These are phyloP conservation scores for Picathartes gymnocephalus DNA, from an alignment of 2,113 vertebrate species.

Conservation along the genomic window DNA sequence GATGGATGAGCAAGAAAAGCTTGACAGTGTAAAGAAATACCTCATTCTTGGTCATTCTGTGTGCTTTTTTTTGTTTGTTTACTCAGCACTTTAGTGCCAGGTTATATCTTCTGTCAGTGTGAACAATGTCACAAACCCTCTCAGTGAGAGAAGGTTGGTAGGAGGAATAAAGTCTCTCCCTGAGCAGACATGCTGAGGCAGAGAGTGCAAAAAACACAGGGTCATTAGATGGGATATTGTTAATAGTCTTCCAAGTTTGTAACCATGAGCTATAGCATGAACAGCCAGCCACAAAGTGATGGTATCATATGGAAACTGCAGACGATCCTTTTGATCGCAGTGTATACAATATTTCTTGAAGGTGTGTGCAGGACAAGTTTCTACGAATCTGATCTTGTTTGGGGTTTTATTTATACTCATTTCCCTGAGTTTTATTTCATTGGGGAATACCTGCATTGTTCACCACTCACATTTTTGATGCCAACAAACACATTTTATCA, in stretches of 20 bases:
- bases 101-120: not conserved
- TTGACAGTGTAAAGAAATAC: not conserved
- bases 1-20: not conserved
- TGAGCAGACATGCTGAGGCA: not conserved
- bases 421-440: constrained; percentile 17
- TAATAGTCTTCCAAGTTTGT: constrained; percentile 44
- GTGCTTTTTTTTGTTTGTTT: not conserved
- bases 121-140: not conserved
- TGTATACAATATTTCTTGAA: not conserved
- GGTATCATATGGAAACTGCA: constrained; percentile 16
- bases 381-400: constrained; percentile 24
- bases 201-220: not conserved
- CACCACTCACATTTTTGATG: not conserved
- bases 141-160: not conserved
- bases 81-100: not conserved
- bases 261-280: constrained; percentile 13
- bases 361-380: constrained; percentile 29
- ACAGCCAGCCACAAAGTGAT: constrained; percentile 21
- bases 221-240: constrained; percentile 20
- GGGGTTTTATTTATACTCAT: constrained; percentile 15
- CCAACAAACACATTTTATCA: not conserved
- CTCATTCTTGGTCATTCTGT: not conserved
- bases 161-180: not conserved
- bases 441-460: constrained; percentile 12
- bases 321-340: not conserved